Evolutionary conservation across 2,888 invertebrate genomes (phyloP), one percentile per base, ranked within the genome.

Genomic region (Craniophora ligustri): DNA sequence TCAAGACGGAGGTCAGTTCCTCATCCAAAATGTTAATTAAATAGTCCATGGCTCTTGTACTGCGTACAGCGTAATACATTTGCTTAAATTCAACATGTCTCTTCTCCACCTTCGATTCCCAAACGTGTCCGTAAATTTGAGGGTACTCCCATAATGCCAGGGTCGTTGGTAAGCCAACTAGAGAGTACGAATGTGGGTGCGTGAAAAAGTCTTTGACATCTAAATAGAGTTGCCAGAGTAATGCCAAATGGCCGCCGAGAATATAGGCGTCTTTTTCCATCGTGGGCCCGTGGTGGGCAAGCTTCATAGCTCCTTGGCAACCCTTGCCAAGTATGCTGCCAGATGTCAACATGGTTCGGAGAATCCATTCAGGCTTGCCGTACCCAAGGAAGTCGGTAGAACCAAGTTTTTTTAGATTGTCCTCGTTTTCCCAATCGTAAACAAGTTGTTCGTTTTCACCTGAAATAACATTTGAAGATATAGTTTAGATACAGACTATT

Each of bases 131-230:
- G 46, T 91, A 92, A 1, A 92, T 62, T 0, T 85, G 83, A 0
- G 92, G 92, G 41, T 92, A 92, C 51, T 92, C 92, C 92, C 92
- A 92, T 15, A 90, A 28, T 1, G 90, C 92, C 5, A 88, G 59
- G 0, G 82, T 86, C 0, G 88, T 86, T 3, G 92, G 92, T 0
- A 91, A 89, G 0, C 91, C 87, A 0, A 91, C 90, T 13, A 90
- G 70, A 0, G 92, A 92, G 64, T 86, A 92, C 0, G 89, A 88
- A 65, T 89, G 81, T 0, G 91, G 92, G 31, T 92, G 91, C 0
- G 85, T 87, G 41, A 86, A 92, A 55, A 92, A 92, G 69, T 92
- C 92, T 72, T 90, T 92, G 0, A 91, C 82, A 44, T 92, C 92
- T 2, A 92, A 67, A 54, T 92, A 87, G 0, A 92, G 72, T 65